A percentile compares a stretch with the other conserved stretches of the same genome.
Evolutionary conservation across 1,140 invertebrate genomes (phyloP).

Genomic region (Dinothrombium tinctorium): DNA sequence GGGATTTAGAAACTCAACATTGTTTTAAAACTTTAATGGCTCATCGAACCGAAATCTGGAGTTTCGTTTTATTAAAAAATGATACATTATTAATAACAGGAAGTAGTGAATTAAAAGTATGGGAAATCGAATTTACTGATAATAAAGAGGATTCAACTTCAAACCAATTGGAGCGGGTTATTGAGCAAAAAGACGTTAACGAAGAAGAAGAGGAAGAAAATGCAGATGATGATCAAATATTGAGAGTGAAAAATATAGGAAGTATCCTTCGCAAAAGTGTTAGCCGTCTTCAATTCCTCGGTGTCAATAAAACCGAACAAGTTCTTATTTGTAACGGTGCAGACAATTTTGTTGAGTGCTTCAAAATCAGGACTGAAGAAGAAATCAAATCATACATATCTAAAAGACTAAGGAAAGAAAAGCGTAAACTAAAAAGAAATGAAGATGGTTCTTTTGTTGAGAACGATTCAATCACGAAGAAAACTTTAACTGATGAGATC

Average conservation of each 20-base stretch:
- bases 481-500: slow-evolving; percentile 38
- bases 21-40: slow-evolving; percentile 72
- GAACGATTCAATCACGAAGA: background rate
- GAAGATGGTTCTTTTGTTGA: background rate
- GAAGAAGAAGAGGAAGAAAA: slow-evolving; percentile 32
- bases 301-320: slow-evolving; percentile 28
- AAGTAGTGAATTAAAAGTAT: slow-evolving; percentile 54
- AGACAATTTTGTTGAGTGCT: slow-evolving; percentile 56
- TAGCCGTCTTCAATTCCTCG: slow-evolving; percentile 22
- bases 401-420: slow-evolving; percentile 50
- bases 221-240: slow-evolving; percentile 18
- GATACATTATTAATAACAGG: slow-evolving; percentile 64
- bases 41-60: slow-evolving; percentile 43
- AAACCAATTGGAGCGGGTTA: background rate
- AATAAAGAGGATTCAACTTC: slow-evolving; percentile 8
- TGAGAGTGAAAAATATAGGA: slow-evolving; percentile 26
- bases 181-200: slow-evolving; percentile 16
- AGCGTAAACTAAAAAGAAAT: slow-evolving; percentile 5
- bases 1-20: slow-evolving; percentile 80
- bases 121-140: slow-evolving; percentile 29
- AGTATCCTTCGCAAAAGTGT: slow-evolving; percentile 44
- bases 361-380: slow-evolving; percentile 45
- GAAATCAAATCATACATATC: slow-evolving; percentile 38
- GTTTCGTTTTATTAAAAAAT: slow-evolving; percentile 47
- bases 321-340: slow-evolving; percentile 58